These are phyloP conservation scores for Mallotus villosus DNA, from an alignment of 2,797 vertebrate species.

Conservation along the genomic window DNA sequence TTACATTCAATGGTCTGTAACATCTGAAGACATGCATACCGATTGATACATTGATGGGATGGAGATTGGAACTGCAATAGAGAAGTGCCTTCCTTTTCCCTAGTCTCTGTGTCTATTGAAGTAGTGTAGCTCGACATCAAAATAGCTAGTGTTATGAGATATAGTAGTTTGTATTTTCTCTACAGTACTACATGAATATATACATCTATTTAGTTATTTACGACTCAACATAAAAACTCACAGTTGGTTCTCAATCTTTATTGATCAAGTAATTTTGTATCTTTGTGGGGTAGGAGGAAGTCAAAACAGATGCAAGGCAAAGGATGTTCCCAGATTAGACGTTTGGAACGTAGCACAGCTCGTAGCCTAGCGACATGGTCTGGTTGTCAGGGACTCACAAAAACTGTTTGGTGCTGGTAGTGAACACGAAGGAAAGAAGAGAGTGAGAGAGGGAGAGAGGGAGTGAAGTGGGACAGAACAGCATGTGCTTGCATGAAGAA, in stretches of 20 bases:
- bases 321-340: conserved; percentile 12
- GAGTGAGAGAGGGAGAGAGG: conserved; percentile 24
- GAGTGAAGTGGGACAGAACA: conserved; percentile 43
- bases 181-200: no score
- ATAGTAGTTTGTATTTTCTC: no score
- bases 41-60: no score
- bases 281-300: background rate
- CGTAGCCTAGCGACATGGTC: conserved; percentile 23
- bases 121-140: no score
- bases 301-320: background rate
- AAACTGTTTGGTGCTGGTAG: conserved; percentile 19
- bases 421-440: conserved; percentile 6
- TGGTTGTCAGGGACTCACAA: conserved; percentile 28
- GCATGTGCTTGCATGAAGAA: conserved; percentile 40
- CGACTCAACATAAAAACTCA: background rate
- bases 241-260: background rate
- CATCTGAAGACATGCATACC: no score
- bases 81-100: no score
- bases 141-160: no score
- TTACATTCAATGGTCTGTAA: no score
- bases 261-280: background rate
- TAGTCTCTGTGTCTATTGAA: no score
- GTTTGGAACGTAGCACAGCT: conserved; percentile 6
- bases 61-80: no score
- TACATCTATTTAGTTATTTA: background rate